Evolutionary conservation across 2,888 invertebrate genomes (phyloP), one percentile per base, ranked within the genome.

Genomic region (Nemoura dubitans): DNA sequence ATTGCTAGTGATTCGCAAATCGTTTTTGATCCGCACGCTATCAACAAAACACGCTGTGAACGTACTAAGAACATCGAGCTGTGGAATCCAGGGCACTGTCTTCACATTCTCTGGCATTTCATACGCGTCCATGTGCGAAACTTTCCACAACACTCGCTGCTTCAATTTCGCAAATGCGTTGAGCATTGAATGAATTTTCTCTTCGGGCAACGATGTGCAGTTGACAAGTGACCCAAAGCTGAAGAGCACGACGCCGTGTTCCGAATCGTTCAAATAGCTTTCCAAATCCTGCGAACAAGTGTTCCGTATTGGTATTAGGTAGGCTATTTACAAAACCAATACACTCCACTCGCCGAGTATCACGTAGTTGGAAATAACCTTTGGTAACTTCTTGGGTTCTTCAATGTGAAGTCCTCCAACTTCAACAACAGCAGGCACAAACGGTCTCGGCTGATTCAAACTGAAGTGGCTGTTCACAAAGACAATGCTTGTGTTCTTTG

Each of bases 361-460:
- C 59, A 21, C 59, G 59, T 21, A 59, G 59, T 59, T 59, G 14
- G 59, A 59, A 59, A 59, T 59, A 42, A 90, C 89, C 88, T 89
- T 78, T 6, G 88, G 87, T 7, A 88, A 77, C 7, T 85, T 27
- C 25, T 76, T 80, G 0, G 89, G 89, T 36, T 87, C 90, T 85
- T 91, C 91, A 78, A 94, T 91, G 88, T 94, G 94, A 86, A 94
- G 90, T 43, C 94, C 95, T 81, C 94, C 94, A 6, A 95, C 92
- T 92, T 93, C 95, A 30, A 95, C 92, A 0, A 95, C 92, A 88
- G 94, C 94, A 0, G 94, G 92, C 0, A 94, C 92, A 77, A 92
- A 90, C 0, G 95, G 92, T 30, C 92, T 92, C 0, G 94, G 92
- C 3, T 92, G 91, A 43, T 92, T 91, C 76, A 93, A 88, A 2